phyloP scores from a whole-genome alignment of 2,888 invertebrate genomes.

The Morpho deidamia region DNA sequence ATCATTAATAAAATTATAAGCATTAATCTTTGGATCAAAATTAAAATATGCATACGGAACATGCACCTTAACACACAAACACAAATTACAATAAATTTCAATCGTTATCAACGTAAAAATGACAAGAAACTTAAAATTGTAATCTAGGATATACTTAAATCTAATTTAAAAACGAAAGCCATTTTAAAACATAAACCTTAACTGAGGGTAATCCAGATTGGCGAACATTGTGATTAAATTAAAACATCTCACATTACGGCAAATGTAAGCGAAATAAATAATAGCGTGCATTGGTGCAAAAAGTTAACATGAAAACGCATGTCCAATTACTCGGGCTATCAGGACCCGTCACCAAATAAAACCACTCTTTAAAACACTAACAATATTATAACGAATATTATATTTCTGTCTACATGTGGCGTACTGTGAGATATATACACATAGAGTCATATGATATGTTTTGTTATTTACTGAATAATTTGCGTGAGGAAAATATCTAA shows the following conservation, averaged over 20 bases:
- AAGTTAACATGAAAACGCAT: not conserved
- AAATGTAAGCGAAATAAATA: conserved; percentile 28
- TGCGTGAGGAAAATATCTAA: conserved; percentile 61
- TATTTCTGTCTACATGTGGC: conserved; percentile 22
- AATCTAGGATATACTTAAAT: conserved; percentile 66
- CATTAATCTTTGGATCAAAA: conserved; percentile 75
- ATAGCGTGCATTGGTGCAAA: conserved; percentile 12
- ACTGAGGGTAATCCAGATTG: conserved; percentile 54
- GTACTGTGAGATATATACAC: conserved; percentile 40
- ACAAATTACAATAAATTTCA: conserved; percentile 63
- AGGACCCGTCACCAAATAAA: not conserved
- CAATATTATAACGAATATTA: conserved; percentile 4
- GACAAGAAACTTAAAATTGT: conserved; percentile 61
- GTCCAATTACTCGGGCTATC: not conserved
- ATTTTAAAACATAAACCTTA: conserved; percentile 53
- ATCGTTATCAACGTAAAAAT: conserved; percentile 57
- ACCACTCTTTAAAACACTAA: conserved; percentile 5
- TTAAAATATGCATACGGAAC: conserved; percentile 70
- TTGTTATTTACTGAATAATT: conserved; percentile 72
- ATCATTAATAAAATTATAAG: conserved; percentile 50
- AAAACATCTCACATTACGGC: conserved; percentile 31
- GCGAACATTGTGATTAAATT: conserved; percentile 28
- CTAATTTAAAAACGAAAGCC: conserved; percentile 72
- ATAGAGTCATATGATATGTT: conserved; percentile 74
- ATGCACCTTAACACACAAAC: conserved; percentile 68